Percentiles rank a stretch among this genome's conserved stretches.
These are phyloP conservation scores for Drosophila flavopinicola DNA, from an alignment of 2,888 invertebrate species.

Conservation along the genomic window DNA sequence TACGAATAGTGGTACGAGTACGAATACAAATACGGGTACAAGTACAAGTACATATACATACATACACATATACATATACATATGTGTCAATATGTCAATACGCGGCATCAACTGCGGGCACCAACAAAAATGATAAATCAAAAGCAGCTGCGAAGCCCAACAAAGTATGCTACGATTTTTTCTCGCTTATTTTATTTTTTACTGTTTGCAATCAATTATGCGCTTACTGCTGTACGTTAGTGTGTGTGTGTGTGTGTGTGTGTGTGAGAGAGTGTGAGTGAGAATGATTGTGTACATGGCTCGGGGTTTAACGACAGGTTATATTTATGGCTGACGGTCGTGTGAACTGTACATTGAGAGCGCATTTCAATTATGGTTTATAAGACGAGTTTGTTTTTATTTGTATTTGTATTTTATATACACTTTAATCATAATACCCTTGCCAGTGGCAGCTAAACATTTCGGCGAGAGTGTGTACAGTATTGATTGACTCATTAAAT, in stretches of 20 bases:
- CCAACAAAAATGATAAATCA: slow-evolving; percentile 37
- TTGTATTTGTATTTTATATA: background rate
- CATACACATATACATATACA: slow-evolving; percentile 2
- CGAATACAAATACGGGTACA: slow-evolving; percentile 15
- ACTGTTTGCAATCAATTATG: slow-evolving; percentile 55
- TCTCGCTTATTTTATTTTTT: slow-evolving; percentile 48
- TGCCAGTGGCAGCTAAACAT: background rate
- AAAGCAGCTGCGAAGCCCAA: slow-evolving; percentile 70
- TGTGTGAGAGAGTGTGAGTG: slow-evolving; percentile 3
- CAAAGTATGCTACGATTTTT: slow-evolving; percentile 73
- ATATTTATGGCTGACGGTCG: slow-evolving; percentile 30
- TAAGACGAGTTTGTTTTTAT: background rate
- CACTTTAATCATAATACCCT: slow-evolving; percentile 1
- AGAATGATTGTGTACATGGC: slow-evolving; percentile 35
- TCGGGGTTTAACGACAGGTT: slow-evolving; percentile 27
- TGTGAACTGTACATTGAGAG: slow-evolving; percentile 31
- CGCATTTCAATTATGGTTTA: slow-evolving; percentile 44
- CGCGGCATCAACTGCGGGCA: slow-evolving; percentile 36
- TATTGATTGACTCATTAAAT: no score
- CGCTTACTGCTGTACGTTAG: slow-evolving; percentile 43
- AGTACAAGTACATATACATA: slow-evolving; percentile 11
- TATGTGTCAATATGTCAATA: slow-evolving; percentile 37
- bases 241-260: background rate
- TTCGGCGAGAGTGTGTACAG: background rate
- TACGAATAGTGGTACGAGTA: background rate